Conservation (phyloP, 1,140 invertebrate genomes). For the Zaprionus ghesquierei region DNA sequence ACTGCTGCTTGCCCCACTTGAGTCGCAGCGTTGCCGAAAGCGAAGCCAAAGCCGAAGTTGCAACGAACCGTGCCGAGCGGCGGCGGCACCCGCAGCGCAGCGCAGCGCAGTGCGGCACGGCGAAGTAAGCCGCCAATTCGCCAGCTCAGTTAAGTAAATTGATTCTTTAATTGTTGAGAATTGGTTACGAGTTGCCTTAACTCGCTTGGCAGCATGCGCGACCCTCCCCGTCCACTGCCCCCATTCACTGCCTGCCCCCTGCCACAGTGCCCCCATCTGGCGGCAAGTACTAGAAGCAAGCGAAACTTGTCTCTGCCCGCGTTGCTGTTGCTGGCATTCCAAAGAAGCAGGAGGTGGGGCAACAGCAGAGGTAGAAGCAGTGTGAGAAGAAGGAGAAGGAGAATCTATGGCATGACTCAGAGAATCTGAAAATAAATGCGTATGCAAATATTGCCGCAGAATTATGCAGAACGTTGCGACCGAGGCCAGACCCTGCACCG, state of each 20-base stretch:
- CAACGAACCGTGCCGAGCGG: background rate
- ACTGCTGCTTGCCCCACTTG: slow-evolving; percentile 60
- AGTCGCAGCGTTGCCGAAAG: slow-evolving; percentile 38
- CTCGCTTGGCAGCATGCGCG: slow-evolving; percentile 43
- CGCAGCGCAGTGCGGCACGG: background rate
- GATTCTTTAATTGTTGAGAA: slow-evolving; percentile 80
- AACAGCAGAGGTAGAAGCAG: background rate
- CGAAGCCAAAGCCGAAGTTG: slow-evolving; percentile 1
- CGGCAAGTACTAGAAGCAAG: slow-evolving; percentile 22
- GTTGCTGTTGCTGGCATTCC: background rate
- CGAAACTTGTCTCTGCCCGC: slow-evolving; percentile 26
- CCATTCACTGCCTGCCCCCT: background rate
- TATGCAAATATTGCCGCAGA: slow-evolving; percentile 40
- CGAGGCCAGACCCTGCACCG: slow-evolving; percentile 17
- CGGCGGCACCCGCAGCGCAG: slow-evolving; percentile 13
- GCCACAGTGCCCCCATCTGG: slow-evolving; percentile 60
- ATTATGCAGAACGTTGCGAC: slow-evolving; percentile 41
- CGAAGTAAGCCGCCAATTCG: slow-evolving; percentile 59
- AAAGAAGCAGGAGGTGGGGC: background rate
- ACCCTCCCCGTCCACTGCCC: background rate
- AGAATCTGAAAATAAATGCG: slow-evolving; percentile 62
- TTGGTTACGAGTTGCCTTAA: slow-evolving; percentile 78
- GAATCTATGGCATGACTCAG: slow-evolving; percentile 47
- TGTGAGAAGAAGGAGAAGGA: background rate
- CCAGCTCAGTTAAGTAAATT: slow-evolving; percentile 77